Base-by-base conservation (phyloP, 2,113 vertebrate species). In the Nematolebias whitei region DNA sequence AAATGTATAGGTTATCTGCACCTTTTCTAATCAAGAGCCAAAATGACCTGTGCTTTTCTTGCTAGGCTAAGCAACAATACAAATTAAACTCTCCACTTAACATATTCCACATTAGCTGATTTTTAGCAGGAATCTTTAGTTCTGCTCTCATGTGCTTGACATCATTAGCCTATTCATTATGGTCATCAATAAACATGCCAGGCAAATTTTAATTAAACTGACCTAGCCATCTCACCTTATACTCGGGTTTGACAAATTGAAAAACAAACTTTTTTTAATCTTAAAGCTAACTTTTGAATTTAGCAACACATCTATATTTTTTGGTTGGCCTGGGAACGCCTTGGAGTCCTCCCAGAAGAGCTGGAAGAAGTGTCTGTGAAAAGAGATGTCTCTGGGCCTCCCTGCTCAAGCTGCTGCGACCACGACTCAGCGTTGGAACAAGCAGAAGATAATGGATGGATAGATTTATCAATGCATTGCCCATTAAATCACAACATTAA, bases 151-250 rank as follows among this genome's bases (percentile, higher is more conserved):
- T 19, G 43, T 35, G 47, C 32, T 53, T 71, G 48, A 80, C 59
- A 72, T 68, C 23, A 70, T 70, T 51, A 58, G 18, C 19, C 43
- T 24, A 45, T 65, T 53, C 39, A 71, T 51, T 52, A 68, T 39
- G 47, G 48, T 60, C 23, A 18, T 70, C 51, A 43, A 45, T 58
- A 62, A 47, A 18, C 9, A 35, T 32, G 12, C 38, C 50, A 47
- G 58, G 38, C n/a, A 63, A 55, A 56, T 43, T 53, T 45, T 55
- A 65, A 68, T 53, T 74, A 40, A 74, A 65, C 20, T 66, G 66
- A 63, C 48, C 66, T 13, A n/a, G 19, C 35, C 51, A 20, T 38
- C 45, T 44, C 53, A 51, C 29, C 48, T 72, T 58, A n/a, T 35
- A 40, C 63, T 66, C 20, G 60, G 48, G 41, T 65, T 8, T 44